A percentile compares a stretch with the other conserved stretches of the same genome.
Evolutionary conservation across 2,888 invertebrate species (phyloP).

Genomic region (Cephus runcator): DNA sequence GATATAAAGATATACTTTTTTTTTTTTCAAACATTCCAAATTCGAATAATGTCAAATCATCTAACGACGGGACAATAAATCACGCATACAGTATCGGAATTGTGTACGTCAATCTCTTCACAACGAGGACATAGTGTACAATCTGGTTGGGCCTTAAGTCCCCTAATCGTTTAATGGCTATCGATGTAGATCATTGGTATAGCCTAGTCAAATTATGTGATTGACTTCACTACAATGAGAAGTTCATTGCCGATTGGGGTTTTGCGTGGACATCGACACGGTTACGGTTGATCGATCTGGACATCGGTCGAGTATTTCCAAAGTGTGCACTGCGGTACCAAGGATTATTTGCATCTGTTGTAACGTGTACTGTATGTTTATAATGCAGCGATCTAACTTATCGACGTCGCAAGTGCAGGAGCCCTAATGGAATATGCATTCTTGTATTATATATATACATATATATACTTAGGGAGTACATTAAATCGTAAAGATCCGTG

Average conservation of each 20-base stretch:
- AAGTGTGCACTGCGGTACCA: neutral
- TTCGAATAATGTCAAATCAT: neutral
- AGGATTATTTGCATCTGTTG: neutral
- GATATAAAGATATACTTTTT: neutral
- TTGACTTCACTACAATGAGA: neutral
- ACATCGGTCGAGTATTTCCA: neutral
- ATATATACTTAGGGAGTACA: neutral
- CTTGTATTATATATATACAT: neutral
- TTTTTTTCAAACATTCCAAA: neutral
- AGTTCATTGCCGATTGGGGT: neutral
- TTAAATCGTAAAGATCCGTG: neutral
- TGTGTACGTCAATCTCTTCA: neutral
- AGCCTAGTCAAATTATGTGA: neutral
- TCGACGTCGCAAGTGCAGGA: neutral
- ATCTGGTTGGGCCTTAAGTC: neutral
- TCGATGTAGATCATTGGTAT: neutral
- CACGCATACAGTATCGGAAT: neutral
- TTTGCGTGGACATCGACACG: neutral
- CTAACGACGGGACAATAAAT: neutral
- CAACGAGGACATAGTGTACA: neutral
- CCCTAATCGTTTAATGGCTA: neutral
- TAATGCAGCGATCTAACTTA: neutral
- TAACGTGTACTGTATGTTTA: neutral
- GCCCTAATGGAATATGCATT: neutral
- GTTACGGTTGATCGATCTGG: neutral